These are phyloP conservation scores for Bergia sp. DNA, from an alignment of 92 coral and sea anemone species.

Conservation along the genomic window DNA sequence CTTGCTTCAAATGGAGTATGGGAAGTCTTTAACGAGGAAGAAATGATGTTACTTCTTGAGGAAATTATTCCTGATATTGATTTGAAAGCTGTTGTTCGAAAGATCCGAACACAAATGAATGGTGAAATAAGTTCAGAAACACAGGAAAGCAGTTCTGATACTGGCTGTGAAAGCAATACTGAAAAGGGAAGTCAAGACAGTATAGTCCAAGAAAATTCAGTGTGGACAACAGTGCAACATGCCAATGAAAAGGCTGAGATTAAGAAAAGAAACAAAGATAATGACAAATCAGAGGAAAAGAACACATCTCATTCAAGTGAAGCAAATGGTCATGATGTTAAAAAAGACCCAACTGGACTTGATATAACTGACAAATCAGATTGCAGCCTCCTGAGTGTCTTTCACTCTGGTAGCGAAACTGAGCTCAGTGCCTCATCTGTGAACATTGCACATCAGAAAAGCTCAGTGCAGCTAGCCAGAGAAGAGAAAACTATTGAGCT, in stretches of 20 bases:
- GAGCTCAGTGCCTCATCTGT: neutral
- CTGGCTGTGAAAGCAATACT: neutral
- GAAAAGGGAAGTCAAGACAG: constrained; percentile 3
- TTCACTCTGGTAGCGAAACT: neutral
- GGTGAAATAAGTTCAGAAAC: neutral
- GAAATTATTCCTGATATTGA: constrained; percentile 88
- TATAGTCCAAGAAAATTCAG: neutral
- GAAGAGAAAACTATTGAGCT: constrained; percentile 72
- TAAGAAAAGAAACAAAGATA: neutral
- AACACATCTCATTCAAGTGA: neutral
- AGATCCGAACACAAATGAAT: constrained; percentile 56
- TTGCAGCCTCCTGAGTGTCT: neutral
- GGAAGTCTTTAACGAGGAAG: constrained; percentile 93
- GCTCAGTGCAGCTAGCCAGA: constrained; percentile 22
- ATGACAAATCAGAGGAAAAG: neutral
- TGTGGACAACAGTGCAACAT: neutral
- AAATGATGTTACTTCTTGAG: constrained; percentile 77
- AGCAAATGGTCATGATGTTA: neutral
- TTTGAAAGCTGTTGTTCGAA: constrained; percentile 69
- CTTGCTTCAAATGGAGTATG: constrained; percentile 90
- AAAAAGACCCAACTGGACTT: neutral
- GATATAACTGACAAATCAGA: neutral
- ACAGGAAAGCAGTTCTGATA: constrained; percentile 3
- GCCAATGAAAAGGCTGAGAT: neutral
- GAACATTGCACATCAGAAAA: neutral